Evolutionary conservation across 2,888 invertebrate species (phyloP), one percentile per base, ranked within the genome.

Genomic region (Apantesis nais): DNA sequence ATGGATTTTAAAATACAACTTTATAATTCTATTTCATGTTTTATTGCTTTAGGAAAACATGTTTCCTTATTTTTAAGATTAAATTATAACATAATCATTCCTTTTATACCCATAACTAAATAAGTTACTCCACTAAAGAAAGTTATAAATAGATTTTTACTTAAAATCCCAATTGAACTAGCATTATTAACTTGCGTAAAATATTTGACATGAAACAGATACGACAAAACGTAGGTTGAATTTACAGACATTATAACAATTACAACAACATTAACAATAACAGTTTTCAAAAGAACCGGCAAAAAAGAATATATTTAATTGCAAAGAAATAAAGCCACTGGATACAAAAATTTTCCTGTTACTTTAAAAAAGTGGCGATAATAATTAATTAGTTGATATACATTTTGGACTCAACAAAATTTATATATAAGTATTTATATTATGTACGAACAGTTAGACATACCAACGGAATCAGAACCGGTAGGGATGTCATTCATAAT

Each of bases 181-280:
- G 8, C 14, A 5, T 29, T 14, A 0, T 60, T 31, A 16, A 14
- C 5, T 60, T 31, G 60, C 16, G 31, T 31, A 29, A 60, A 60
- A 39, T n/a, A 39, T n/a, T 25, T 63, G 25, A 63, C 7, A 41
- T 34, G 34, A 65, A 65, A 55, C 61, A 65, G 66, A 67, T 44
- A 64, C 16, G 8, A 70, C 63, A 74, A 69, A 74, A 77, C 74
- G 68, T 77, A 75, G 63, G 72, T 69, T 62, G 73, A 66, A 76
- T 87, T 78, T 81, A 68, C 64, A 72, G 85, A 86, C 85, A 76
- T 83, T 83, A 82, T 79, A 83, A 83, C n/a, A n/a, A n/a, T n/a
- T n/a, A n/a, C n/a, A n/a, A n/a, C n/a, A n/a, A n/a, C n/a, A n/a
- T n/a, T n/a, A n/a, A n/a, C n/a, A n/a, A n/a, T n/a, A 83, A 75